Evolutionary conservation across 2,113 vertebrate genomes (phyloP).

Genomic region (Gracilinanus agilis): DNA sequence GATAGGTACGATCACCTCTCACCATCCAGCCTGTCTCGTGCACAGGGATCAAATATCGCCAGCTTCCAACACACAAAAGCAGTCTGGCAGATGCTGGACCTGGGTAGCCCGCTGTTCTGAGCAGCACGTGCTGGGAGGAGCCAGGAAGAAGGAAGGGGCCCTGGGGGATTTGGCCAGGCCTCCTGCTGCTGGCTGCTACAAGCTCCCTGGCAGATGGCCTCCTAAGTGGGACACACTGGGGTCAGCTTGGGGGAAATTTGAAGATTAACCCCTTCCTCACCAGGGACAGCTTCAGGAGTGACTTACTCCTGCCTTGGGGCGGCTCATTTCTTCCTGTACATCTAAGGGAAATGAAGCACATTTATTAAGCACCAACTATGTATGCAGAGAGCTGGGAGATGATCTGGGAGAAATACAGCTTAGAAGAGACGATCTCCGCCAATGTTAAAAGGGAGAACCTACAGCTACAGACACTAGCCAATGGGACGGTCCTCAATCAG

Average conservation of each 20-base stretch:
- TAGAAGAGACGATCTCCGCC: background rate
- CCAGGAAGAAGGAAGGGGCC: constrained; percentile 48
- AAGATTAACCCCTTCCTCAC: constrained; percentile 84
- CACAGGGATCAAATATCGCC: background rate
- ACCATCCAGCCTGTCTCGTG: background rate
- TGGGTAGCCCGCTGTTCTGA: background rate
- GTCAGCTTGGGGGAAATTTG: constrained; percentile 79
- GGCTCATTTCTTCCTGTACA: background rate
- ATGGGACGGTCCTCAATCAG: background rate
- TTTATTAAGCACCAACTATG: background rate
- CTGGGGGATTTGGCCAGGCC: constrained; percentile 12
- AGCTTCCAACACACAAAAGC: constrained; percentile 1
- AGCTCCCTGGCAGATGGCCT: constrained; percentile 83
- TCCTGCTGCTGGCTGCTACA: constrained; percentile 68
- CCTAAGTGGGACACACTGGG: constrained; percentile 83
- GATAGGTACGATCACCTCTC: background rate
- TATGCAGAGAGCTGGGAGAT: background rate
- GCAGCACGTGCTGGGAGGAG: constrained; percentile 51
- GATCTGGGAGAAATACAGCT: background rate
- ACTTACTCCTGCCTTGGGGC: background rate
- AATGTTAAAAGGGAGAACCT: background rate
- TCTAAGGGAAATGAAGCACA: background rate
- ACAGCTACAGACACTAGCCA: background rate
- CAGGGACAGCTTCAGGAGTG: background rate
- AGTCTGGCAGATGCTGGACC: background rate